Conservation (phyloP, 2,113 vertebrate genomes). For the Barnardius zonarius region DNA sequence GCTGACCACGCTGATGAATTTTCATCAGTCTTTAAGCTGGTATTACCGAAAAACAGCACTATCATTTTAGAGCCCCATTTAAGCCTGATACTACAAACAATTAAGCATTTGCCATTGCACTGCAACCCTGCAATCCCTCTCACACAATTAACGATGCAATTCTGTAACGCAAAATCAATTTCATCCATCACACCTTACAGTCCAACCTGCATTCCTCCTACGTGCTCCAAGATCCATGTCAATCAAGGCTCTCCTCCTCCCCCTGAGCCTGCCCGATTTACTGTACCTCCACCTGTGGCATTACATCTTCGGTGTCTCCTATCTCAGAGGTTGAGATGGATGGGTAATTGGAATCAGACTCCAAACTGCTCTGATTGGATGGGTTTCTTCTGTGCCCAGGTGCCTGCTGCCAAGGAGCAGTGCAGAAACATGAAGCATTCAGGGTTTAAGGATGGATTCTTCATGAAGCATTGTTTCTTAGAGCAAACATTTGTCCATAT, state of each 20-base stretch:
- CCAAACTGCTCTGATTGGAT: slow-evolving; percentile 92
- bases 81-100: not conserved
- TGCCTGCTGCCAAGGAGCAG: slow-evolving; percentile 46
- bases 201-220: not conserved
- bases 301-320: slow-evolving; percentile 87
- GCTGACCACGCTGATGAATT: not conserved
- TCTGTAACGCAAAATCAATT: rapidly evolving
- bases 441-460: not conserved
- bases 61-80: not conserved
- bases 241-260: no score
- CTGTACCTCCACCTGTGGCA: slow-evolving; percentile 87
- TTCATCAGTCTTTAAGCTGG: not conserved
- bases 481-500: not conserved
- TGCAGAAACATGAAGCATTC: not conserved
- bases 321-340: slow-evolving; percentile 89
- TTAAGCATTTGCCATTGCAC: not conserved
- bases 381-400: slow-evolving; percentile 86
- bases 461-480: not conserved
- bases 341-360: slow-evolving; percentile 90
- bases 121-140: not conserved
- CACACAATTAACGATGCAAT: rapidly evolving
- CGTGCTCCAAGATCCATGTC: not conserved
- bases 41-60: not conserved
- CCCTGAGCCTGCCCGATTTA: not conserved
- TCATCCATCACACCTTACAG: rapidly evolving